Base-by-base conservation (phyloP, 2,888 invertebrate genomes). In the Orthonevra nobilis region DNA sequence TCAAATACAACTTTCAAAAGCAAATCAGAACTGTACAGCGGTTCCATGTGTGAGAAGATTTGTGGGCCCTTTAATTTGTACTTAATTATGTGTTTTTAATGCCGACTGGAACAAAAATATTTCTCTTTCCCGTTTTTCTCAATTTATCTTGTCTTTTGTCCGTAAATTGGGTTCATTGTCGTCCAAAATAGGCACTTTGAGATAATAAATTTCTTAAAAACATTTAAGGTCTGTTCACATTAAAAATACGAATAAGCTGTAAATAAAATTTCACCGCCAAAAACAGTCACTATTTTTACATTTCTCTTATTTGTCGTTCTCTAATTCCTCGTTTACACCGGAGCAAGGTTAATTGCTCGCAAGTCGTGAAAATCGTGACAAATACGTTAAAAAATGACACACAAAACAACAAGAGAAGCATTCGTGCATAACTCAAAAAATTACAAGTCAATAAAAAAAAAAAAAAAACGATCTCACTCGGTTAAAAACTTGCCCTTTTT, bases 401-500 rank as follows among this genome's bases (percentile, higher is more conserved):
- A 38, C 14, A 40, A 14, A 17, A 38, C 23, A 5, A n/a, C n/a
- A n/a, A n/a, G n/a, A 9, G 1, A 56, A 36, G n/a, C 26, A 30
- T 44, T 66, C 64, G 20, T 38, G 34, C 66, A 28, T 56, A 56
- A 66, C 54, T 38, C n/a, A n/a, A n/a, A n/a, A n/a, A n/a, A n/a
- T 42, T 10, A 32, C 14, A 9, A 52, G 63, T 38, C 38, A 48
- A 48, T 48, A 38, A 52, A 50, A 40, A 17, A 30, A 5, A 23
- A 42, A 46, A 14, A 9, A 12, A 34, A 60, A 64, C 42, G 20
- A 19, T 14, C 50, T 30, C 34, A 34, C n/a, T n/a, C n/a, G n/a
- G n/a, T n/a, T n/a, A n/a, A n/a, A n/a, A n/a, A 66, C 36, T 36
- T 66, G 44, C 66, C 66, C 66, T 46, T 56, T n/a, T 66, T 36